Base-by-base conservation (phyloP, 2,888 invertebrate genomes). In the Vandiemenella viatica region DNA sequence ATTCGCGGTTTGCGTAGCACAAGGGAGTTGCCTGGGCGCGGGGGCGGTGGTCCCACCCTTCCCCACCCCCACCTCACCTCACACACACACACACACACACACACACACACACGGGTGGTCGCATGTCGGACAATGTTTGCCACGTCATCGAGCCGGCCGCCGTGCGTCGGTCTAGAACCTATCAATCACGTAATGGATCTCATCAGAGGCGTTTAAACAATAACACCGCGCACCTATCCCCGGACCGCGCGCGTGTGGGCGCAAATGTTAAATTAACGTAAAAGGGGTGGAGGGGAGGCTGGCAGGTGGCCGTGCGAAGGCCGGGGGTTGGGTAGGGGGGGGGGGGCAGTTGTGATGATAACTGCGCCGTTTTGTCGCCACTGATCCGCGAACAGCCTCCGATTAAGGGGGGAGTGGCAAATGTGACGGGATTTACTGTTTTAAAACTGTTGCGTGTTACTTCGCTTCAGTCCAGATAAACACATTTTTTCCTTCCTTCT, bases 71-170 rank as follows among this genome's bases (percentile, higher is more conserved):
- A 32, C n/a, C 32, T 13, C 32, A 32, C 32, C 42, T n/a, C 38
- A 17, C 38, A 38, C 38, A 16, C 5, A 38, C 38, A 38, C 38
- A 15, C 7, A n/a, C 38, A 16, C 15, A 16, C 38, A 18, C 38
- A 38, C 15, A 38, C 38, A 38, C 38, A 16, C 13, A 8, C 13
- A 38, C 16, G 16, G 15, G 38, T 8, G 15, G 15, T 38, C 17
- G 15, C 42, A 16, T 38, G 20, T 46, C 46, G 32, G n/a, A 32
- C 32, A 32, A 32, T 32, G 32, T 32, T 32, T 32, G 32, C 32
- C n/a, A 32, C 32, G 32, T 32, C 32, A 32, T 32, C 32, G 13
- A 32, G 32, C 32, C 32, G n/a, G 32, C n/a, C n/a, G n/a, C n/a
- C n/a, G n/a, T n/a, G n/a, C 32, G 32, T 32, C 13, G 13, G n/a